Conservation (phyloP, 2,113 vertebrate genomes). For the Plecotus auritus region DNA sequence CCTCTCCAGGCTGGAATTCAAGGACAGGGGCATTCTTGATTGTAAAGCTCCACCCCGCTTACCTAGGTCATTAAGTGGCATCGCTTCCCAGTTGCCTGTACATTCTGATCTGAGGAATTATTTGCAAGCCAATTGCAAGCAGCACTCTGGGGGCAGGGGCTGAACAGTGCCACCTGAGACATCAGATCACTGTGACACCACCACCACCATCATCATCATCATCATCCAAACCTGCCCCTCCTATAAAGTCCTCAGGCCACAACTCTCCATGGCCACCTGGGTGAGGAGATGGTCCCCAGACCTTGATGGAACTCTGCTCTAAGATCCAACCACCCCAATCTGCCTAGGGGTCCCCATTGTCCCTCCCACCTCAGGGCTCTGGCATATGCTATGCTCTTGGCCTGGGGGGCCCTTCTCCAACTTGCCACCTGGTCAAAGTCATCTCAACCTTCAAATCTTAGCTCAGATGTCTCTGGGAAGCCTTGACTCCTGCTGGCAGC, state of each 20-base stretch:
- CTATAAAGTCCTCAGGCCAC: background rate
- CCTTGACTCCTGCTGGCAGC: background rate
- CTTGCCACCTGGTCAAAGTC: background rate
- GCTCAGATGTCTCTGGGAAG: background rate
- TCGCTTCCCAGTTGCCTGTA: background rate
- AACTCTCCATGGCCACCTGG: background rate
- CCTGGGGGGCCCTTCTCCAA: background rate
- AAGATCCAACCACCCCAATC: background rate
- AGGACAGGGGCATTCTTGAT: background rate
- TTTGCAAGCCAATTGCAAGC: background rate
- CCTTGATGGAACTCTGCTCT: background rate
- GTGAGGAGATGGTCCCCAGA: background rate
- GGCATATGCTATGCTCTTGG: background rate
- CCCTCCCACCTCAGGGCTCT: background rate
- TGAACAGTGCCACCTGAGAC: background rate
- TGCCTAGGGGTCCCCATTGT: background rate
- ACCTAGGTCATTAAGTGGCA: background rate
- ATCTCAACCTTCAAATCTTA: background rate
- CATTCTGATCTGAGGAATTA: too few species aligned
- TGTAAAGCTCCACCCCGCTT: background rate
- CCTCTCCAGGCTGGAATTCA: background rate
- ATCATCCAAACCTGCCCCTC: background rate
- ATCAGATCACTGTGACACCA: background rate
- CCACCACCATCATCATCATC: background rate
- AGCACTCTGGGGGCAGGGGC: background rate